phyloP scores from a whole-genome alignment of 2,888 invertebrate genomes.

The Nomada fabriciana region DNA sequence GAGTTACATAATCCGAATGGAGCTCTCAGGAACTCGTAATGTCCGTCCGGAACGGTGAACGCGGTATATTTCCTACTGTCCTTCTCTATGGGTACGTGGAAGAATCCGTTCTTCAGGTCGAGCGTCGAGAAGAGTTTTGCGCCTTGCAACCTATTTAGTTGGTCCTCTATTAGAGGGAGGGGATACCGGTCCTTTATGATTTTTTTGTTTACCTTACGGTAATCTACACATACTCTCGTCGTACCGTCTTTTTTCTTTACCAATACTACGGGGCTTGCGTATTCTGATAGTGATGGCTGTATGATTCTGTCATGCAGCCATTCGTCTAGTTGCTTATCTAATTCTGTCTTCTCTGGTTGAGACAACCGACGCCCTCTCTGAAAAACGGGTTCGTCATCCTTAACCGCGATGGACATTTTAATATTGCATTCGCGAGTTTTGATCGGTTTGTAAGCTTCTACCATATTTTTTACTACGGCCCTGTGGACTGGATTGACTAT shows the following conservation, averaged over 20 bases:
- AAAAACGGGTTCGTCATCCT: slow-evolving; percentile 61
- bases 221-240: not conserved
- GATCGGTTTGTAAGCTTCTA: not conserved
- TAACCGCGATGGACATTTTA: not conserved
- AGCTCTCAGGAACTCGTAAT: slow-evolving; percentile 67
- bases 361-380: slow-evolving; percentile 67
- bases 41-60: slow-evolving; percentile 68
- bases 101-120: slow-evolving; percentile 64
- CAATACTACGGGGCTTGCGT: slow-evolving; percentile 5
- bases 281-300: slow-evolving; percentile 23
- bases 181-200: slow-evolving; percentile 27
- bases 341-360: slow-evolving; percentile 59
- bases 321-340: slow-evolving; percentile 43
- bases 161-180: no score
- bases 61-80: slow-evolving; percentile 70
- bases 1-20: slow-evolving; percentile 71
- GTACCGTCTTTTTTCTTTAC: slow-evolving; percentile 12
- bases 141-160: no score
- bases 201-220: slow-evolving; percentile 49
- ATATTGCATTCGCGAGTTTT: slow-evolving; percentile 3
- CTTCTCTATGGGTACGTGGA: slow-evolving; percentile 64
- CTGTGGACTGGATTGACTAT: not conserved
- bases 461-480: no score
- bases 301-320: slow-evolving; percentile 2
- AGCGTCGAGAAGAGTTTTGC: no score